Evolutionary conservation across 2,888 invertebrate species (phyloP).

Genomic region (Amphimallon solstitiale): DNA sequence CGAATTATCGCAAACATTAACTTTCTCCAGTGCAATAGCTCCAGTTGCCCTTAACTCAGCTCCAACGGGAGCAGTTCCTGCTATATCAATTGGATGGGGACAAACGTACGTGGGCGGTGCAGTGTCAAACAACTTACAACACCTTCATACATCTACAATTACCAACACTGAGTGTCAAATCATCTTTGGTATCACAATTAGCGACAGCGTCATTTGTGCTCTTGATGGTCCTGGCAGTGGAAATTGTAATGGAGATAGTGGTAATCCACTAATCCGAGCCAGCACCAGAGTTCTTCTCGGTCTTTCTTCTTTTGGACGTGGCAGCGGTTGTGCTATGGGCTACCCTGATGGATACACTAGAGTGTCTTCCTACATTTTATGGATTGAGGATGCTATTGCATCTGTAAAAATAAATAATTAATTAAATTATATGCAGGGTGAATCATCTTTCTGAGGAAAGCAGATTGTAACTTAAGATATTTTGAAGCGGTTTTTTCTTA

Average conservation of each 20-base stretch:
- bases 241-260: conserved; percentile 68
- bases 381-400: conserved; percentile 56
- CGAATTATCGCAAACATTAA: conserved; percentile 33
- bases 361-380: conserved; percentile 62
- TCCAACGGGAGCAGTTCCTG: conserved; percentile 32
- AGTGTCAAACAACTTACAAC: conserved; percentile 67
- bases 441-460: no score
- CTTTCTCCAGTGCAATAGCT: conserved; percentile 39
- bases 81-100: conserved; percentile 43
- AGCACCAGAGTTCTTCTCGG: conserved; percentile 60
- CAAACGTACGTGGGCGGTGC: conserved; percentile 65
- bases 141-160: conserved; percentile 65
- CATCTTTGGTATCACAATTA: conserved; percentile 63
- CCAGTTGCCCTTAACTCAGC: conserved; percentile 30
- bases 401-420: no score
- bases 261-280: conserved; percentile 65
- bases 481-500: no score
- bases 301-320: conserved; percentile 66
- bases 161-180: conserved; percentile 65
- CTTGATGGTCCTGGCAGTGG: conserved; percentile 69
- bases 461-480: no score
- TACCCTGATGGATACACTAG: conserved; percentile 67
- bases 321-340: conserved; percentile 66
- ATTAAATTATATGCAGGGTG: no score
- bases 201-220: conserved; percentile 68